phyloP scores from a whole-genome alignment of 2,888 invertebrate species.

The Luperina testacea region DNA sequence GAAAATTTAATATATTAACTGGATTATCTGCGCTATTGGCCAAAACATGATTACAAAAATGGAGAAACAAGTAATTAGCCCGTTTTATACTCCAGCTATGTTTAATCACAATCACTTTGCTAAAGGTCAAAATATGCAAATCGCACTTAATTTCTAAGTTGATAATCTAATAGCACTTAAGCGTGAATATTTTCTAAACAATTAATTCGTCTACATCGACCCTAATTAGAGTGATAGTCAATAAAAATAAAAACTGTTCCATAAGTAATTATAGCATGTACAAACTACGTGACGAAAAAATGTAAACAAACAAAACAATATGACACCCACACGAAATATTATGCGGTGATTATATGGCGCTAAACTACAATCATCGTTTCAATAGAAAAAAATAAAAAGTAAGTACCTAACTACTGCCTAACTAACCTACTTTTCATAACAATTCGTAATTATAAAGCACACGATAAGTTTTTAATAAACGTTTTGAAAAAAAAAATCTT shows the following conservation, averaged over 20 bases:
- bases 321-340: slow-evolving; percentile 55
- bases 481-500: slow-evolving; percentile 61
- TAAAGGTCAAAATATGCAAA: slow-evolving; percentile 61
- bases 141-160: slow-evolving; percentile 41
- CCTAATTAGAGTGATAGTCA: slow-evolving; percentile 44
- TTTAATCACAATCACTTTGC: slow-evolving; percentile 55
- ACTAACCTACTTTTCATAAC: slow-evolving; percentile 70
- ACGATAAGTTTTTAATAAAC: slow-evolving; percentile 70
- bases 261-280: slow-evolving; percentile 55
- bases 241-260: slow-evolving; percentile 47
- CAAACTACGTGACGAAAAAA: slow-evolving; percentile 42
- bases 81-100: slow-evolving; percentile 33
- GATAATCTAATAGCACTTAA: slow-evolving; percentile 44
- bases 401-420: slow-evolving; percentile 50
- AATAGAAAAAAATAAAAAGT: slow-evolving; percentile 51
- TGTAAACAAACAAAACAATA: slow-evolving; percentile 51
- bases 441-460: slow-evolving; percentile 71
- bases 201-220: slow-evolving; percentile 28
- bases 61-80: slow-evolving; percentile 59
- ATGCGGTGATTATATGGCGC: slow-evolving; percentile 60
- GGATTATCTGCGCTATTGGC: slow-evolving; percentile 46
- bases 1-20: slow-evolving; percentile 54
- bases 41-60: slow-evolving; percentile 58
- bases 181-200: slow-evolving; percentile 51
- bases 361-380: slow-evolving; percentile 55